phyloP scores from a whole-genome alignment of 2,888 invertebrate species.

The Scotopteryx bipunctaria region DNA sequence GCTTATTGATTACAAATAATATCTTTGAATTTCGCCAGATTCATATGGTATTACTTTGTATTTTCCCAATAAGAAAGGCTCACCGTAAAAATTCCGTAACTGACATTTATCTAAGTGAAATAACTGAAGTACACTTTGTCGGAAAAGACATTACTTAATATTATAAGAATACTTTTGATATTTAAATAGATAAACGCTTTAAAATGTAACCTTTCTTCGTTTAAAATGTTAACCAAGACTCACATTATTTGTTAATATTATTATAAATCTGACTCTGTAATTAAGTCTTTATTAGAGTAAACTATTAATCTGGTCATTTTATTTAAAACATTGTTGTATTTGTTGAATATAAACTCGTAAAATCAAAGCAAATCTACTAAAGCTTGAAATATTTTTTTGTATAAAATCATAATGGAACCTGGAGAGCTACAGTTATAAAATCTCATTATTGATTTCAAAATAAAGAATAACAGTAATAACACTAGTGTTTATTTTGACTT shows the following conservation, averaged over 20 bases:
- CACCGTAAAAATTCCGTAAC: conserved; percentile 59
- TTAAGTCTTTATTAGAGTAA: conserved; percentile 78
- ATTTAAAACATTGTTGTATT: conserved; percentile 82
- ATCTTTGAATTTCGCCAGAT: conserved; percentile 69
- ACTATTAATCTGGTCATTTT: conserved; percentile 83
- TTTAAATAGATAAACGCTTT: conserved; percentile 73
- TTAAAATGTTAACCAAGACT: conserved; percentile 81
- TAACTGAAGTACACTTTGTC: conserved; percentile 75
- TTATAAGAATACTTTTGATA: conserved; percentile 75
- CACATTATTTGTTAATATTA: conserved; percentile 80
- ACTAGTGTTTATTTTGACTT: conserved; percentile 36
- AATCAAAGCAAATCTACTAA: conserved; percentile 76
- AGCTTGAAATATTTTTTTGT: conserved; percentile 77
- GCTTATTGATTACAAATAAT: conserved; percentile 36
- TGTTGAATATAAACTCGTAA: conserved; percentile 76
- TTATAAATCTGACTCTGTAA: conserved; percentile 76
- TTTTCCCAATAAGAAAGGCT: conserved; percentile 55
- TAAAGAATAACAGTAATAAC: conserved; percentile 75
- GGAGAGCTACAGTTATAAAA: conserved; percentile 77
- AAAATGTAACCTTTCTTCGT: conserved; percentile 74
- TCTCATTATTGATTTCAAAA: conserved; percentile 79
- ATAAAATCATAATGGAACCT: conserved; percentile 66
- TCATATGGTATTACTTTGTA: conserved; percentile 37
- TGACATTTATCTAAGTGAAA: conserved; percentile 67
- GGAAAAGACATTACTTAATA: conserved; percentile 77